Evolutionary conservation across 2,113 vertebrate genomes (phyloP).

Genomic region (Arvicanthis niloticus): DNA sequence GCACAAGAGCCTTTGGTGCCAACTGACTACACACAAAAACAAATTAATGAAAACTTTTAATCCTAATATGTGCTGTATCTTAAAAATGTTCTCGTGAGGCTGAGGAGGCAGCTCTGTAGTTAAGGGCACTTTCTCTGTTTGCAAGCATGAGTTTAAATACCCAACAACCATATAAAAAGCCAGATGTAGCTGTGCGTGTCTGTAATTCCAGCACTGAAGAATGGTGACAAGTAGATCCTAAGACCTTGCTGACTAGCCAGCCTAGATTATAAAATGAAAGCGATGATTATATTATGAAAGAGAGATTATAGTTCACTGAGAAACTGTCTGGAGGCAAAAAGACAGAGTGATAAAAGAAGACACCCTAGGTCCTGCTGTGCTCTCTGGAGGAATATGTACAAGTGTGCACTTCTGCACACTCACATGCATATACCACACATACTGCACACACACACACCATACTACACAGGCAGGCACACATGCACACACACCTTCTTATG

Average conservation of each 20-base stretch:
- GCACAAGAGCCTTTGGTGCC: neutral
- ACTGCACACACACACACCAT: no score
- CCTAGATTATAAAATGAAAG: neutral
- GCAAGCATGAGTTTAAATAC: neutral
- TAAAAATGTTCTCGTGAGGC: neutral
- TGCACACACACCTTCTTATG: neutral
- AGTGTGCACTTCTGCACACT: neutral
- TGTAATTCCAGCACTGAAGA: neutral
- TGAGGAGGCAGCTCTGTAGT: neutral
- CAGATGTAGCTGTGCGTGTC: neutral
- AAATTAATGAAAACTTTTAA: neutral
- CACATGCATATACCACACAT: neutral
- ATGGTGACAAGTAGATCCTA: neutral
- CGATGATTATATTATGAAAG: neutral
- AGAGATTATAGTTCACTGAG: neutral
- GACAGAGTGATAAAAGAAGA: neutral
- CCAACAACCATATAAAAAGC: neutral
- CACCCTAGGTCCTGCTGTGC: neutral
- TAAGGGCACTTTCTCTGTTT: neutral
- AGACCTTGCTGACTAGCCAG: neutral
- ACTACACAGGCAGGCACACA: neutral
- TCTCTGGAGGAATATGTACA: neutral
- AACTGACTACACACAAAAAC: neutral
- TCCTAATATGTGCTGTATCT: neutral
- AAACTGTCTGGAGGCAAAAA: neutral